These are phyloP conservation scores for Ectemnius lituratus DNA, from an alignment of 2,888 invertebrate species.

Conservation along the genomic window DNA sequence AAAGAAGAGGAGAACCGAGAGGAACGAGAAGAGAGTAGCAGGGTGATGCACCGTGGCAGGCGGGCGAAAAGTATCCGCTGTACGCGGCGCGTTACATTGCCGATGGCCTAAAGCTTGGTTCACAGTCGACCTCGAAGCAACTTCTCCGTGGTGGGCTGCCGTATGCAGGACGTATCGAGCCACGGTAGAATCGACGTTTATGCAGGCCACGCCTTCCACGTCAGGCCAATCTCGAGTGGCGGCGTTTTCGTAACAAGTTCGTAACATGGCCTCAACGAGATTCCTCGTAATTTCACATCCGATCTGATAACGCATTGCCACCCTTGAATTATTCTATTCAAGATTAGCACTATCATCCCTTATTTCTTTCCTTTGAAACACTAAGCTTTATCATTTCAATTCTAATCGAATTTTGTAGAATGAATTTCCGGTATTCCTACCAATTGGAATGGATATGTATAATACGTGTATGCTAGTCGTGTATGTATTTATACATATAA, in stretches of 20 bases:
- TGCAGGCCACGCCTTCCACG: conserved; percentile 32
- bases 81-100: background rate
- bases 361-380: no score
- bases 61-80: conserved; percentile 1
- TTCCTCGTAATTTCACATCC: background rate
- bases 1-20: conserved; percentile 1
- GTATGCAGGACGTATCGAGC: conserved; percentile 15
- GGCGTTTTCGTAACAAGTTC: conserved; percentile 19
- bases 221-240: conserved; percentile 17
- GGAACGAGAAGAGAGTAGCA: background rate
- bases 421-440: no score
- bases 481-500: no score
- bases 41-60: conserved; percentile 6
- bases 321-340: no score
- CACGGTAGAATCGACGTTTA: conserved; percentile 21
- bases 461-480: no score
- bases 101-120: conserved; percentile 11
- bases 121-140: conserved; percentile 7
- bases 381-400: no score
- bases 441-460: no score
- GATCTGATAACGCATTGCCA: background rate
- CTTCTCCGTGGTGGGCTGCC: no score
- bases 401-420: no score
- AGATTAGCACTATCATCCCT: no score
- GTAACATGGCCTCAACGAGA: conserved; percentile 13